Base-by-base conservation (phyloP, 2,797 vertebrate species). In the Pangasius macronema region DNA sequence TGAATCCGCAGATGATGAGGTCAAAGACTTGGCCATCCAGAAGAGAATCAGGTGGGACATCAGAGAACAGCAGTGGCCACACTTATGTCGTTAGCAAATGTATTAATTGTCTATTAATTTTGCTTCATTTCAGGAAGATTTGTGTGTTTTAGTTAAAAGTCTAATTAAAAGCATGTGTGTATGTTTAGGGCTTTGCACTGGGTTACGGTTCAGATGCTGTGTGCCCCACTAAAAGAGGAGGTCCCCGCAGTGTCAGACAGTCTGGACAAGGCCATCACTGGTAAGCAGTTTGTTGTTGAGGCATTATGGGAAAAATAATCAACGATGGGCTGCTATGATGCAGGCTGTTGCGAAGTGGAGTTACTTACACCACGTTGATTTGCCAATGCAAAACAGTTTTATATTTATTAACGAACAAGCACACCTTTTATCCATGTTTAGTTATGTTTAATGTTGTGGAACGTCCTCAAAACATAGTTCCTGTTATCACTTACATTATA, bases 231-330 rank as follows among this genome's bases (percentile, higher is more conserved):
- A 85, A 97, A 98, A 30, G 98, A 99, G 91, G 97, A 99, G 88
- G 97, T 97, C 88, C 96, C 97, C 0, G 97, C 98, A 90, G 98
- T 99, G 65, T 97, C 97, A 0, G 98, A 99, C 89, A 97, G 98
- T 91, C 97, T 99, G 87, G 97, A 97, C 83, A 98, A 97, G 94
- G 98, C 98, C 24, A 99, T 99, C 92, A 99, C 98, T 95, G 98
- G 98, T 99, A 89, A 92, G 95, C 92, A 27, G 6, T 51, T 22
- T 14, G 14, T 9, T 39, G n/a, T 59, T 67, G 8, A 33, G 20
- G 46, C 27, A 16, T 79, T 53, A 53, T 16, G 30, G n/a, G 5
- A 30, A 53, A 46, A 53, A 55, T 33, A 33, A 20, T 55, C 3
- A 33, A 55, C 6, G 5, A 36, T 59, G 9, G 1, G 4, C 3